Percentiles rank a stretch among this genome's conserved stretches.
These are phyloP conservation scores for Cryptophagus acutangulus DNA, from an alignment of 2,888 invertebrate species.

Conservation along the genomic window DNA sequence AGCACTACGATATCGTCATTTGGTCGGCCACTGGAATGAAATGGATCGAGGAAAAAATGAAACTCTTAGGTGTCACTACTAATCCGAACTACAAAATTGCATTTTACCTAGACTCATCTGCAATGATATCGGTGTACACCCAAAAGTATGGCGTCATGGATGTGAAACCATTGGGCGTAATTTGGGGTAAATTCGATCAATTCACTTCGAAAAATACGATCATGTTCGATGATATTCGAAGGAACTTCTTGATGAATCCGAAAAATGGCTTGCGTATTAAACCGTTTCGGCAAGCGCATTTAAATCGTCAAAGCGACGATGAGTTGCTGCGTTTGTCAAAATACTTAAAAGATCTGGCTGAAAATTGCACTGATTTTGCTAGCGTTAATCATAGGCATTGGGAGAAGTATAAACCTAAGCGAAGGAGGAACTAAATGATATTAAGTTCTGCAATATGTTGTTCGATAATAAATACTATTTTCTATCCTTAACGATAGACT, in stretches of 20 bases:
- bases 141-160: constrained; percentile 88
- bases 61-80: constrained; percentile 76
- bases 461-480: no score
- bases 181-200: constrained; percentile 92
- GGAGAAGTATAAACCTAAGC: constrained; percentile 71
- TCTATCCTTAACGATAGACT: no score
- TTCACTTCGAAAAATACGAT: constrained; percentile 89
- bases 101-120: constrained; percentile 85
- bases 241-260: constrained; percentile 97
- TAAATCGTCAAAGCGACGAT: constrained; percentile 76
- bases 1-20: constrained; percentile 92
- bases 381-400: constrained; percentile 85
- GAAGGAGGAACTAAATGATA: no score
- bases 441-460: no score
- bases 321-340: constrained; percentile 77
- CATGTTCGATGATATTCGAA: constrained; percentile 94
- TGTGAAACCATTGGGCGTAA: constrained; percentile 92
- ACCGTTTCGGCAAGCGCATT: constrained; percentile 86
- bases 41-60: constrained; percentile 98
- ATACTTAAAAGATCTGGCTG: constrained; percentile 79
- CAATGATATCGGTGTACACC: constrained; percentile 93
- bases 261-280: constrained; percentile 86
- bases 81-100: constrained; percentile 85
- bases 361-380: constrained; percentile 75
- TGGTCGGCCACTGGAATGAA: constrained; percentile 99